Evolutionary conservation across 2,888 invertebrate species (phyloP).

Genomic region (Dinocampus coccinellae): DNA sequence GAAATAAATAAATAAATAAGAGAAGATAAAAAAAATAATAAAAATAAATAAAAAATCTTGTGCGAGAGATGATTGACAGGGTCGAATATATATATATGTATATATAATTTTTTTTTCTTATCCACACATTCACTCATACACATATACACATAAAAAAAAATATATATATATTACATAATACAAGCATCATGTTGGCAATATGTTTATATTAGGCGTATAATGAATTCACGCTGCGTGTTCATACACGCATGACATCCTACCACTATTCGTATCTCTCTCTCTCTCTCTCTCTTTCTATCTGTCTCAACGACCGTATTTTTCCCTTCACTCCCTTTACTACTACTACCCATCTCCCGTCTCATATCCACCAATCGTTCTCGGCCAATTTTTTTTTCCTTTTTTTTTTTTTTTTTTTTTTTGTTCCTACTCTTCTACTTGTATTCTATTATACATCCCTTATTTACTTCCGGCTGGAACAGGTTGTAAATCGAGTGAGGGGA

Average conservation of each 20-base stretch:
- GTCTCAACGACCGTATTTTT: not conserved
- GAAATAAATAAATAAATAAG: not conserved
- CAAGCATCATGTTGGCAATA: slow-evolving; percentile 56
- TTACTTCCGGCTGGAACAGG: slow-evolving; percentile 57
- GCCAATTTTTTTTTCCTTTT: too few relatives aligned
- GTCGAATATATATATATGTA: too few relatives aligned
- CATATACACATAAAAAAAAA: too few relatives aligned
- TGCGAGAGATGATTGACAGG: slow-evolving; percentile 46
- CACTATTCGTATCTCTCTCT: slow-evolving; percentile 18
- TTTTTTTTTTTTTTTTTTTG: too few relatives aligned
- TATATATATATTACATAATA: slow-evolving; percentile 14
- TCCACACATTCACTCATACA: too few relatives aligned
- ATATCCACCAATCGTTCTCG: too few relatives aligned
- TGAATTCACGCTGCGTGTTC: slow-evolving; percentile 62
- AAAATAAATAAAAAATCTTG: not conserved
- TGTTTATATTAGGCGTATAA: slow-evolving; percentile 69
- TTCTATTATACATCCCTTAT: too few relatives aligned
- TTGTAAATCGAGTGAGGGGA: slow-evolving; percentile 53
- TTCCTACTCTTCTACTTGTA: too few relatives aligned
- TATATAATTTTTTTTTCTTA: slow-evolving; percentile 13
- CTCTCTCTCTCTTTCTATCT: too few relatives aligned
- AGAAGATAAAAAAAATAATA: not conserved
- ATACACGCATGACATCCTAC: slow-evolving; percentile 3
- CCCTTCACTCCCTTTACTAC: too few relatives aligned
- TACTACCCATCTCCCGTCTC: too few relatives aligned